Evolutionary conservation across 2,888 invertebrate species (phyloP).

Genomic region (Drosophila tanythrix): DNA sequence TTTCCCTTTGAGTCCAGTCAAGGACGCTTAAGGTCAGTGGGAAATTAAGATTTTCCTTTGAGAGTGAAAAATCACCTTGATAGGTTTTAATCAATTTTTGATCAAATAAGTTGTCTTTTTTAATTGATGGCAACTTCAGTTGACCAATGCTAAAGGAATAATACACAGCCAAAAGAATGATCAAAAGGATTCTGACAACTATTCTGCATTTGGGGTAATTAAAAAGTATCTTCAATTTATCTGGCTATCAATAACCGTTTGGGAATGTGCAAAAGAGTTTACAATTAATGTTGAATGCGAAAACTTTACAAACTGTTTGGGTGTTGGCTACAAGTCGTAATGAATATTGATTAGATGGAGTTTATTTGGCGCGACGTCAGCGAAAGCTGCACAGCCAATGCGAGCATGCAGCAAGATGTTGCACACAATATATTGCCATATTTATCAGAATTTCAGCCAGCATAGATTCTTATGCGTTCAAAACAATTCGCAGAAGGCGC

Average conservation of each 20-base stretch:
- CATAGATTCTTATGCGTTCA: constrained; percentile 5
- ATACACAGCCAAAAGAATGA: not conserved
- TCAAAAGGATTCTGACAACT: not conserved
- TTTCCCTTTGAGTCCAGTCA: not conserved
- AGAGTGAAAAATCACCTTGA: not conserved
- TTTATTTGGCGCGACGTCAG: constrained; percentile 33
- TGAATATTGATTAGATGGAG: constrained; percentile 73
- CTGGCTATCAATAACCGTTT: constrained; percentile 38
- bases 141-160: constrained; percentile 1
- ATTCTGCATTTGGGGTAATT: constrained; percentile 46
- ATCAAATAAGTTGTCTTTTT: not conserved
- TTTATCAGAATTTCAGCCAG: constrained; percentile 52
- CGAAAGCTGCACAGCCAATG: constrained; percentile 40
- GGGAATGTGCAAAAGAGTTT: constrained; percentile 39
- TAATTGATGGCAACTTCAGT: not conserved
- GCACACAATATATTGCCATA: constrained; percentile 61
- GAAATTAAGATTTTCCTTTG: not conserved
- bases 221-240: constrained; percentile 26
- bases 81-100: not conserved
- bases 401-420: constrained; percentile 35
- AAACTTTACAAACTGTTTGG: constrained; percentile 27
- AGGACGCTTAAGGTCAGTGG: not conserved
- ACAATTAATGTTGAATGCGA: constrained; percentile 25
- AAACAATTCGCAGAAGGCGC: constrained; percentile 8
- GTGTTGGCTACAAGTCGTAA: constrained; percentile 46